Conservation (phyloP, 2,888 invertebrate genomes). For the Octodonta nipae region DNA sequence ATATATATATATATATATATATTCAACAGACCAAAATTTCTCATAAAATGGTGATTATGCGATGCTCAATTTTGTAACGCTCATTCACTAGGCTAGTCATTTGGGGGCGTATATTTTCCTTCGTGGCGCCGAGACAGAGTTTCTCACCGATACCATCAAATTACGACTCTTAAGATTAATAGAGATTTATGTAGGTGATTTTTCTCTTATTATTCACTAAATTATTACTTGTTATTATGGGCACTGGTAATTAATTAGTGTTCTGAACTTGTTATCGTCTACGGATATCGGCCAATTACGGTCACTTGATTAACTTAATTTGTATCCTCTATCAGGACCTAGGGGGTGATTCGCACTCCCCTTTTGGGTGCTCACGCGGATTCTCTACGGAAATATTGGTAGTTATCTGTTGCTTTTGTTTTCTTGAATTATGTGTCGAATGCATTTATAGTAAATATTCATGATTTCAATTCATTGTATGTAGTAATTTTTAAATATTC, state of each 20-base stretch:
- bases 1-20: too few relatives aligned
- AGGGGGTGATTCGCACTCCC: background rate
- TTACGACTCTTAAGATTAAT: constrained; percentile 31
- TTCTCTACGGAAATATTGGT: too few relatives aligned
- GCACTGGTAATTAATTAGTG: constrained; percentile 33
- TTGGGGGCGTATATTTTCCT: constrained; percentile 25
- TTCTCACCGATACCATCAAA: too few relatives aligned
- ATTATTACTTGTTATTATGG: constrained; percentile 33
- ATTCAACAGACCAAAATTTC: too few relatives aligned
- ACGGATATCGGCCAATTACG: constrained; percentile 32
- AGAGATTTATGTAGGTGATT: constrained; percentile 36
- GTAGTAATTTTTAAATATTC: too few relatives aligned
- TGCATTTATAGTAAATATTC: too few relatives aligned
- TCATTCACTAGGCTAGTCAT: background rate
- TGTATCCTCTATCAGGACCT: constrained; percentile 26
- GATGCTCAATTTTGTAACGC: too few relatives aligned
- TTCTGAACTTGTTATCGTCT: constrained; percentile 30
- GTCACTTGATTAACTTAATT: constrained; percentile 35
- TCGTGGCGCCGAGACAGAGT: constrained; percentile 28
- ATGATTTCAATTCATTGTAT: too few relatives aligned
- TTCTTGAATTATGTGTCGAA: too few relatives aligned
- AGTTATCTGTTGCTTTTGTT: too few relatives aligned
- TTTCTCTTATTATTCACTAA: constrained; percentile 37
- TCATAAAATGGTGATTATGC: too few relatives aligned
- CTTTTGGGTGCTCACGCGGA: too few relatives aligned